Base-by-base conservation (phyloP, 2,113 vertebrate genomes). In the Leptocoma aspasia region DNA sequence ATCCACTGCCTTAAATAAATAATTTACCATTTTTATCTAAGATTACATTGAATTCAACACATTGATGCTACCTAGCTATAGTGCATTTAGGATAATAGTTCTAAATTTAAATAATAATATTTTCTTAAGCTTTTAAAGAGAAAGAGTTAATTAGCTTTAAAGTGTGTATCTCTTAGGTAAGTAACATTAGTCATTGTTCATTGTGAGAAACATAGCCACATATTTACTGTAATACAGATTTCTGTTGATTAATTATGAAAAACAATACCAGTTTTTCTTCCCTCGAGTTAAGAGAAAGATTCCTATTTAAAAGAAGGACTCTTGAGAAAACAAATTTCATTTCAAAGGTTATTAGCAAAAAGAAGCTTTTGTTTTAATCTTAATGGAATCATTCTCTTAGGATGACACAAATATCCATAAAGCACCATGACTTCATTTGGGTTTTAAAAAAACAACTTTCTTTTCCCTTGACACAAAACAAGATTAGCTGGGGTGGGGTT, bases 351-450 rank as follows among this genome's bases (percentile, higher is more conserved):
- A 90, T 91, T 95, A 95, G 75, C 28, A 92, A 60, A 95, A 92
- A 96, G 90, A 94, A 96, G 77, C 41, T 82, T 94, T 97, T 97
- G 94, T 97, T 96, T 95, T 91, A 90, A 28, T 89, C 92, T 95
- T 95, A 95, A 94, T 93, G 86, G 86, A 95, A 94, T 96, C 82
- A 93, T 94, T 96, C 92, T 94, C 93, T 41, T 28, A 95, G 80
- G 86, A 95, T 95, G 95, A 97, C 94, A 96, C 69, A 95, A 90
- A 95, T 90, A 94, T 89, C 90, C 86, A 92, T 82, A 96, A 96
- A 93, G 49, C 31, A 69, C 83, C 61, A 94, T 96, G 90, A 96
- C 95, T 96, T 97, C 92, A 96, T 96, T 92, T 79, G 80, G 57
- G 53, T 68, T 95, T 86, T 57, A 78, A 89, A 92, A 92, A 94